Evolutionary conservation across 2,797 vertebrate genomes (phyloP).

Genomic region (Coccyzus lansbergi): DNA sequence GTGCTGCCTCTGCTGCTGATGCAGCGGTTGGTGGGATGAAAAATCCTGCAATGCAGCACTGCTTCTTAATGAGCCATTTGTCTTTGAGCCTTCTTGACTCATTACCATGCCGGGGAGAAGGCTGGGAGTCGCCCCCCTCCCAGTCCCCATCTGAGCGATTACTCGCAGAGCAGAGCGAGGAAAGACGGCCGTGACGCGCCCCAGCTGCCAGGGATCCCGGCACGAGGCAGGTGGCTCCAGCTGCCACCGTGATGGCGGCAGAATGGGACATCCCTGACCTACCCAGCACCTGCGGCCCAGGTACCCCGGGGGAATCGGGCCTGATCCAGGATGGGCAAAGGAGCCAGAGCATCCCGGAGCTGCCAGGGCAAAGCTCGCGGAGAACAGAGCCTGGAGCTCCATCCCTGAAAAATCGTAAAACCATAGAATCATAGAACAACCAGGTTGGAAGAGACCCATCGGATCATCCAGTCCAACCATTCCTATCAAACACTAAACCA

Average conservation of each 20-base stretch:
- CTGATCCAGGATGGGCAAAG: rapidly evolving
- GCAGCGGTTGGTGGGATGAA: conserved; percentile 70
- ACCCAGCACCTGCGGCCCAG: background rate
- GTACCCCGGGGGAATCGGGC: background rate
- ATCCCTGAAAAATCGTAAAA: no score
- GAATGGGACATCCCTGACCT: background rate
- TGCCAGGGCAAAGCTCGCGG: background rate
- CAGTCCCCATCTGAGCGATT: conserved; percentile 58
- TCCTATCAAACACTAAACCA: no score
- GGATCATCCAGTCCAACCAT: no score
- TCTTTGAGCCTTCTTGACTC: conserved; percentile 73
- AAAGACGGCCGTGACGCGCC: background rate
- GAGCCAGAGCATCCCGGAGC: background rate
- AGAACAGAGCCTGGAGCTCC: background rate
- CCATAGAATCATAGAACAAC: no score
- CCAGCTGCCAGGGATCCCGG: conserved; percentile 60
- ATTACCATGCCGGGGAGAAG: conserved; percentile 67
- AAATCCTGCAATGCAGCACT: conserved; percentile 77
- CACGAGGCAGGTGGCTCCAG: background rate
- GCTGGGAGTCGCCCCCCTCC: conserved; percentile 66
- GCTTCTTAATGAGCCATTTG: conserved; percentile 78
- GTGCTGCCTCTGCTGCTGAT: conserved; percentile 74
- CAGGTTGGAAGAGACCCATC: no score
- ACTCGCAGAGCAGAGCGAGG: conserved; percentile 52
- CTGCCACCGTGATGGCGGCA: background rate